Percentiles rank a stretch among this genome's conserved stretches.
phyloP scores from a whole-genome alignment of 2,888 invertebrate genomes.

The Eudasyphora cyanicolor region DNA sequence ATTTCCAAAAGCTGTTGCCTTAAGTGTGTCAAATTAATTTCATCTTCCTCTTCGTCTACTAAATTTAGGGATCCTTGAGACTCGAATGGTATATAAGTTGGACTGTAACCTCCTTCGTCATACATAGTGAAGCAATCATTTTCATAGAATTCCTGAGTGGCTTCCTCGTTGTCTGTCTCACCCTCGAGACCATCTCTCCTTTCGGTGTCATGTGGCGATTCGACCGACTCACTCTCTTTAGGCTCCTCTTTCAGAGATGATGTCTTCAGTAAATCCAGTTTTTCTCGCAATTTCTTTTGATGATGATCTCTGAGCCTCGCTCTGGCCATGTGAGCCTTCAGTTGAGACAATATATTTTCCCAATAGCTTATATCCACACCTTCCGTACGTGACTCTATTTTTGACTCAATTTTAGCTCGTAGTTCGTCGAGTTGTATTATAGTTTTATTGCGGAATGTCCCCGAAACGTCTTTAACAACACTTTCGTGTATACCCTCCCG shows the following conservation, averaged over 20 bases:
- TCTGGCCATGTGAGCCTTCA: constrained; percentile 97
- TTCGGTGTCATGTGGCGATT: constrained; percentile 66
- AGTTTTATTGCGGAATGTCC: constrained; percentile 95
- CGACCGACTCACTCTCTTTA: background rate
- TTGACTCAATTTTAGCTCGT: constrained; percentile 91
- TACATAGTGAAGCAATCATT: constrained; percentile 84
- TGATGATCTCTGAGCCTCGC: constrained; percentile 95
- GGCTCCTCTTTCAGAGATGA: constrained; percentile 85
- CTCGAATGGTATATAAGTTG: constrained; percentile 83
- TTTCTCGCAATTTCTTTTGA: constrained; percentile 92
- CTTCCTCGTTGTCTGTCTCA: constrained; percentile 71
- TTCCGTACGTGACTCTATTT: constrained; percentile 91
- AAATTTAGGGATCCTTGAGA: constrained; percentile 83
- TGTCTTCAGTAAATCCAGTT: constrained; percentile 93
- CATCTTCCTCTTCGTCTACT: constrained; percentile 88
- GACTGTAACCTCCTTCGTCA: constrained; percentile 91
- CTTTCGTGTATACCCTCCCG: constrained; percentile 90
- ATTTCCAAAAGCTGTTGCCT: constrained; percentile 82
- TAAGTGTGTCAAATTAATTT: constrained; percentile 86
- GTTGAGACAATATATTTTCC: constrained; percentile 97
- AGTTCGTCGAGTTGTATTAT: constrained; percentile 91
- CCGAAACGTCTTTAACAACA: constrained; percentile 93
- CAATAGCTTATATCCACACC: constrained; percentile 98
- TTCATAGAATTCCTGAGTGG: constrained; percentile 37
- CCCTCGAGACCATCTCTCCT: constrained; percentile 65